Percentiles rank a stretch among this genome's conserved stretches.
These are phyloP conservation scores for Manis javanica DNA, from an alignment of 2,797 vertebrate genomes.

Conservation along the genomic window DNA sequence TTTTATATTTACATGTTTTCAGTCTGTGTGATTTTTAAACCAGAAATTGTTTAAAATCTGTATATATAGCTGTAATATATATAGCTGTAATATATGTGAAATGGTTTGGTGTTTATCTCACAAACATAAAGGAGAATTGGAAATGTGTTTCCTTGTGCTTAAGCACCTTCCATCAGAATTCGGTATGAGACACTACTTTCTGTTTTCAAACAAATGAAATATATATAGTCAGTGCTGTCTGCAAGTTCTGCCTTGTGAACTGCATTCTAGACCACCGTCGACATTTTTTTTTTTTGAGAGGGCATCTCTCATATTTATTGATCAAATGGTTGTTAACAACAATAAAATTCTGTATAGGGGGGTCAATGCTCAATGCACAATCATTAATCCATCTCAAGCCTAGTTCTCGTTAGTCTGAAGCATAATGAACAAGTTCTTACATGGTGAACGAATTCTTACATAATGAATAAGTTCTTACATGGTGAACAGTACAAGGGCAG, in stretches of 20 bases:
- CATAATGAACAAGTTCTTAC: too few relatives aligned
- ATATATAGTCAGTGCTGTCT: constrained; percentile 47
- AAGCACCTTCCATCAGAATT: constrained; percentile 72
- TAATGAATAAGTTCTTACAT: too few relatives aligned
- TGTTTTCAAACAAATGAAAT: constrained; percentile 54
- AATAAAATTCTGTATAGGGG: too few relatives aligned
- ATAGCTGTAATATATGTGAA: constrained; percentile 65
- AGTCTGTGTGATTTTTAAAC: constrained; percentile 62
- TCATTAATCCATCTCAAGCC: too few relatives aligned
- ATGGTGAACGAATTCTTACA: too few relatives aligned
- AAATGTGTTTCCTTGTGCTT: constrained; percentile 71
- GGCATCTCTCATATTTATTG: too few relatives aligned
- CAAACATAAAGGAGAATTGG: constrained; percentile 70
- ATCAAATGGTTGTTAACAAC: too few relatives aligned
- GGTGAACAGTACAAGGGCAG: too few relatives aligned
- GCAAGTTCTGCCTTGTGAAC: constrained; percentile 14
- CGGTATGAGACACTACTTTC: constrained; percentile 23
- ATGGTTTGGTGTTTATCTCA: constrained; percentile 64
- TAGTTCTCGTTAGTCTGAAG: too few relatives aligned
- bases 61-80: too few relatives aligned
- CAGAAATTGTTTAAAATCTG: constrained; percentile 38
- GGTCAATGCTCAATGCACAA: too few relatives aligned
- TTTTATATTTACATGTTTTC: constrained; percentile 65
- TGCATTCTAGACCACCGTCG: constrained; percentile 37
- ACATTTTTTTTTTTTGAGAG: too few relatives aligned